These are phyloP conservation scores for Rhagophthalmus giganteus DNA, from an alignment of 2,888 invertebrate species.

Conservation along the genomic window DNA sequence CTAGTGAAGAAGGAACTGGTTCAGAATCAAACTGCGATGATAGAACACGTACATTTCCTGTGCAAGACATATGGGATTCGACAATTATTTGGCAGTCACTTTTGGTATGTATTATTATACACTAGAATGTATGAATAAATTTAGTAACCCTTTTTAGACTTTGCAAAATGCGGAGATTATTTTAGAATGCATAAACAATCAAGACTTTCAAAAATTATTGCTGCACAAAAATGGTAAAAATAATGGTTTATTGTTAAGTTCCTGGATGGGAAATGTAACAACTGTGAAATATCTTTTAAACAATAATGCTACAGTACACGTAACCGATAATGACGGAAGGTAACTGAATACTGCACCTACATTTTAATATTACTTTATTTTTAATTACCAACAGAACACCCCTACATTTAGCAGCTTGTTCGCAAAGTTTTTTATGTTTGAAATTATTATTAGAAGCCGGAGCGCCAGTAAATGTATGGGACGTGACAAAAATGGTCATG, in stretches of 20 bases:
- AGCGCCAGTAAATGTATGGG: slow-evolving; percentile 72
- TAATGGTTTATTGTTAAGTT: slow-evolving; percentile 63
- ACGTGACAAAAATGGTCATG: slow-evolving; percentile 68
- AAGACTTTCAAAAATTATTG: slow-evolving; percentile 57
- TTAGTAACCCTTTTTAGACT: slow-evolving; percentile 41
- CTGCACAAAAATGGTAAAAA: slow-evolving; percentile 52
- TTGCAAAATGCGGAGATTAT: slow-evolving; percentile 58
- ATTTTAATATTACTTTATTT: neutral
- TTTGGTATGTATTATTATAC: slow-evolving; percentile 40
- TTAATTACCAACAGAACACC: slow-evolving; percentile 66
- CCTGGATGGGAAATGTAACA: slow-evolving; percentile 64
- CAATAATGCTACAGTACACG: slow-evolving; percentile 65
- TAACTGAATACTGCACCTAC: slow-evolving; percentile 46
- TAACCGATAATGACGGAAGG: slow-evolving; percentile 70
- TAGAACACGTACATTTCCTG: slow-evolving; percentile 38
- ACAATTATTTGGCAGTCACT: slow-evolving; percentile 42
- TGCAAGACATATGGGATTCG: slow-evolving; percentile 51
- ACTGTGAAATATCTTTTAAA: slow-evolving; percentile 60
- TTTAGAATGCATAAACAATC: slow-evolving; percentile 52
- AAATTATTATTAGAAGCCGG: slow-evolving; percentile 69
- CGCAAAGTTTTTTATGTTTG: slow-evolving; percentile 72
- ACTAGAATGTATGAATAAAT: slow-evolving; percentile 2
- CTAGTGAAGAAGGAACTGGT: slow-evolving; percentile 60
- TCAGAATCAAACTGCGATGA: slow-evolving; percentile 50
- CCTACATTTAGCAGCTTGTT: slow-evolving; percentile 78